These are phyloP conservation scores for Tenebrosternarchus preto DNA, from an alignment of 2,113 vertebrate genomes.

Conservation along the genomic window DNA sequence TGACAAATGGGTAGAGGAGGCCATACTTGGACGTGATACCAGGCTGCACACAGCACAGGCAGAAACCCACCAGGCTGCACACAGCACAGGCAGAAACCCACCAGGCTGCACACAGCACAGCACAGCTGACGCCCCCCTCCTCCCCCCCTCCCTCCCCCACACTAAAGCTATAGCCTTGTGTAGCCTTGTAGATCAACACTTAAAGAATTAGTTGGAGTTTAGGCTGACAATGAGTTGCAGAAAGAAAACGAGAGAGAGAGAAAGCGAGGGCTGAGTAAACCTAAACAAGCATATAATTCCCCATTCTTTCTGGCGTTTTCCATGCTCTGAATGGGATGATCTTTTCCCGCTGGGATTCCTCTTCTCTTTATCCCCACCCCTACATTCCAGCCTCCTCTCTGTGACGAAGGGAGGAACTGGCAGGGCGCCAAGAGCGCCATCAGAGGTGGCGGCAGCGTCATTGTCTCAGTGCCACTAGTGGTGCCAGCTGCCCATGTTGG, in stretches of 20 bases:
- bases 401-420: conserved; percentile 12
- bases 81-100: background rate
- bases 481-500: conserved; percentile 55
- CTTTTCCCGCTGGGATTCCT: background rate
- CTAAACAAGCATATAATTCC: conserved; percentile 50
- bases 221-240: background rate
- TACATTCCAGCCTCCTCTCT: background rate
- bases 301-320: conserved; percentile 37
- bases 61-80: too few relatives aligned
- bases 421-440: conserved; percentile 50
- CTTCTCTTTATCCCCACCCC: background rate
- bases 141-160: too few relatives aligned
- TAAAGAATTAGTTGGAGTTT: conserved; percentile 26
- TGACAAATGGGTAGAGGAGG: conserved; percentile 16
- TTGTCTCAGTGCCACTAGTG: conserved; percentile 52
- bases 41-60: too few relatives aligned
- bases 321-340: conserved; percentile 7
- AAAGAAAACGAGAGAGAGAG: background rate
- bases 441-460: conserved; percentile 34
- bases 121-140: too few relatives aligned
- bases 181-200: too few relatives aligned
- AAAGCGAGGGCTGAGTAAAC: conserved; percentile 2
- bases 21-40: background rate
- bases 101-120: background rate
- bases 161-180: conserved; percentile 50